These are phyloP conservation scores for Okamejei kenojei DNA, from an alignment of 2,797 vertebrate genomes.

Conservation along the genomic window DNA sequence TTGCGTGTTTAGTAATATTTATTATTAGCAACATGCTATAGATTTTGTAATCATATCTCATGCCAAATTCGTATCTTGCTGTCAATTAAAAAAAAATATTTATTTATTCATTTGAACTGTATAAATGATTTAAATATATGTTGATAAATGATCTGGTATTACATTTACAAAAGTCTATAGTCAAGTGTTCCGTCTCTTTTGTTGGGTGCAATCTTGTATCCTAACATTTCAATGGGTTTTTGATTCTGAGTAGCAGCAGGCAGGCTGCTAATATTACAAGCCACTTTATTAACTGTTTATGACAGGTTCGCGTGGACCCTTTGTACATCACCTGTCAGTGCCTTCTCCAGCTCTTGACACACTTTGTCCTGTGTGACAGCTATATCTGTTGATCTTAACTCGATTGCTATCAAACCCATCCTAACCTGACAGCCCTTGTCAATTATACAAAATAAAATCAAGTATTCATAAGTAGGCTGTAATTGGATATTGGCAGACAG, in stretches of 20 bases:
- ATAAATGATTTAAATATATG: constrained; percentile 54
- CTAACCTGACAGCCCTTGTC: constrained; percentile 76
- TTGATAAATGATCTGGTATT: constrained; percentile 46
- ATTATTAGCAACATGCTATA: constrained; percentile 43
- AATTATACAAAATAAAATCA: constrained; percentile 94
- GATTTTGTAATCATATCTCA: constrained; percentile 41
- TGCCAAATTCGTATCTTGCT: constrained; percentile 47
- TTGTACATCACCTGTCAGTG: constrained; percentile 48
- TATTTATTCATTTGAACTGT: constrained; percentile 47
- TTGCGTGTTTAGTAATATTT: constrained; percentile 56
- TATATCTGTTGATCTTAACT: constrained; percentile 64
- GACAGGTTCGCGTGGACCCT: constrained; percentile 53
- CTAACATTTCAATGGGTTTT: constrained; percentile 43
- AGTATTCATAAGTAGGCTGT: constrained; percentile 87
- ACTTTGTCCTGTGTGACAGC: constrained; percentile 53
- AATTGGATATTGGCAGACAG: constrained; percentile 78
- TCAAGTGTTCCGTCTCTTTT: constrained; percentile 47
- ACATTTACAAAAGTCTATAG: constrained; percentile 41
- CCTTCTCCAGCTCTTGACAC: constrained; percentile 53
- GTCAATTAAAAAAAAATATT: constrained; percentile 52
- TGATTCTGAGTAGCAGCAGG: constrained; percentile 41
- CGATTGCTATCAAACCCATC: constrained; percentile 63
- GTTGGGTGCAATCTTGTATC: constrained; percentile 43
- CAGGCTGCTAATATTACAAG: constrained; percentile 48
- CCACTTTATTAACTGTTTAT: constrained; percentile 49